These are phyloP conservation scores for Eublepharis macularius DNA, from an alignment of 2,113 vertebrate genomes.

Conservation along the genomic window DNA sequence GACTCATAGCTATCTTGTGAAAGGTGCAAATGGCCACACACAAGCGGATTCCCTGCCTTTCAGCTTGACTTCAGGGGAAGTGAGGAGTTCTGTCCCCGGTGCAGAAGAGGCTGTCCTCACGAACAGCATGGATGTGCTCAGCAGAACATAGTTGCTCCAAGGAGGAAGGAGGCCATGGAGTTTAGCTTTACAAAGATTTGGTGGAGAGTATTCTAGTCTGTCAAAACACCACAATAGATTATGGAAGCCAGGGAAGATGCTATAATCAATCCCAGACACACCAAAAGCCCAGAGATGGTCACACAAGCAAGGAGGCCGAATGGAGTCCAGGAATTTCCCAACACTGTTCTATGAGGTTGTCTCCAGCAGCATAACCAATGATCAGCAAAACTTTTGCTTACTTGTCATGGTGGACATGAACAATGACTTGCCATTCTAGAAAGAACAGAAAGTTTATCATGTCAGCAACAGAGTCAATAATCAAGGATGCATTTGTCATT, in stretches of 20 bases:
- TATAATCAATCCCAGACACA: neutral
- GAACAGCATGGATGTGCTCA: neutral
- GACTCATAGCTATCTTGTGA: too few relatives aligned
- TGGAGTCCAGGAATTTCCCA: neutral
- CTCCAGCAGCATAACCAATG: too few relatives aligned
- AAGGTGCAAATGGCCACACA: too few relatives aligned
- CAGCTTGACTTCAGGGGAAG: too few relatives aligned
- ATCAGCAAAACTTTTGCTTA: neutral
- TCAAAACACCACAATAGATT: neutral
- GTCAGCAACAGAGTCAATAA: neutral
- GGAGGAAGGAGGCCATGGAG: neutral
- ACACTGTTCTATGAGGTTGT: neutral
- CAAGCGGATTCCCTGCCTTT: too few relatives aligned
- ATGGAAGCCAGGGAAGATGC: neutral
- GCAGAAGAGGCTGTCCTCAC: too few relatives aligned
- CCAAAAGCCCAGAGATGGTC: neutral
- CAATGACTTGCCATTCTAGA: neutral
- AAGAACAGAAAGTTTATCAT: neutral
- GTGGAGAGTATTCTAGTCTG: neutral
- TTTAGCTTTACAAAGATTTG: neutral
- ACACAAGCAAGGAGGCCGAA: neutral
- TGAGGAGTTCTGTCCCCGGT: too few relatives aligned
- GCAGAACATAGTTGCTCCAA: neutral
- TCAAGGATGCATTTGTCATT: neutral
- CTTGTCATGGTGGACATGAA: neutral